These are phyloP conservation scores for Lacerta bilineata DNA, from an alignment of 2,797 vertebrate species.

Conservation along the genomic window DNA sequence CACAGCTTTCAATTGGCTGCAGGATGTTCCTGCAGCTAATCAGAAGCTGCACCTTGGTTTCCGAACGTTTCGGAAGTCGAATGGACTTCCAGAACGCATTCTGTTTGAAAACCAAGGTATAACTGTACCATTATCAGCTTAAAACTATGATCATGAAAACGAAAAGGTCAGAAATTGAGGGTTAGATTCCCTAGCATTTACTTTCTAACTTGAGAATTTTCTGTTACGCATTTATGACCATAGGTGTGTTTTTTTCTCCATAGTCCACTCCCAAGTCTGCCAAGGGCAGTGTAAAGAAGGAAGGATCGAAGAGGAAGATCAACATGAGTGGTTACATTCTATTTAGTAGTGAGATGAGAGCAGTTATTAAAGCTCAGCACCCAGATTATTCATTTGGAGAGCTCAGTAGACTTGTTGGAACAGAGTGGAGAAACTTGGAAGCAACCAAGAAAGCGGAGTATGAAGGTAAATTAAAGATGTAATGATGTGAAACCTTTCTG, in stretches of 20 bases:
- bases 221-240: conserved; percentile 56
- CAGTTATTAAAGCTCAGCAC: conserved; percentile 97
- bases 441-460: conserved; percentile 96
- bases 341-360: conserved; percentile 99
- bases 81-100: too few species aligned
- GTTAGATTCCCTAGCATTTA: neutral
- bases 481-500: conserved; percentile 42
- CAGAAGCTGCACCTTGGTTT: too few species aligned
- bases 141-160: conserved; percentile 36
- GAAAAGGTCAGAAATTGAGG: conserved; percentile 36
- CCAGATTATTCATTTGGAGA: conserved; percentile 99
- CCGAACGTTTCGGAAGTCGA: too few species aligned
- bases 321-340: conserved; percentile 99
- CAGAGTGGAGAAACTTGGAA: conserved; percentile 98
- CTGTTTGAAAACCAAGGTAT: too few species aligned
- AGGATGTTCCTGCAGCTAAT: too few species aligned
- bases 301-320: conserved; percentile 97
- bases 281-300: conserved; percentile 95
- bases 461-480: conserved; percentile 87
- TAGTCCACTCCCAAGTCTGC: conserved; percentile 96
- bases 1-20: too few species aligned
- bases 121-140: conserved; percentile 27
- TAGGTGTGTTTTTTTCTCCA: conserved; percentile 63
- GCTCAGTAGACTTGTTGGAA: conserved; percentile 97
- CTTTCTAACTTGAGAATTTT: conserved; percentile 54